phyloP scores from a whole-genome alignment of 2,888 invertebrate genomes.

The Ametastegia equiseti region DNA sequence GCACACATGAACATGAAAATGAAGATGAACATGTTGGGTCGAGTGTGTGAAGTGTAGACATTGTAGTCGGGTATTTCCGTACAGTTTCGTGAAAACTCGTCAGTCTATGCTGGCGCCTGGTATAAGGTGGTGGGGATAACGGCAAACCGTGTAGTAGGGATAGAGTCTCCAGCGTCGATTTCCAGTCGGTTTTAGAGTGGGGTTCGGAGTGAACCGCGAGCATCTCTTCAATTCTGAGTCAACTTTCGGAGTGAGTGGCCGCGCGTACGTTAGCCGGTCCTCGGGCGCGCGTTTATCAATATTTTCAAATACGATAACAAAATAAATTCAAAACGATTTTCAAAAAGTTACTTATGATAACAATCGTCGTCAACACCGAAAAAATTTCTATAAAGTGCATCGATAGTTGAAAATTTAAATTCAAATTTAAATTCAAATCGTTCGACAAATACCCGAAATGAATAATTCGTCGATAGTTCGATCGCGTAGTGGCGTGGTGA shows the following conservation, averaged over 20 bases:
- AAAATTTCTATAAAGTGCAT: not conserved
- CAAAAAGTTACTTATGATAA: no score
- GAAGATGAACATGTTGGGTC: no score
- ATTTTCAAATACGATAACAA: not conserved
- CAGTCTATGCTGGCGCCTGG: not conserved
- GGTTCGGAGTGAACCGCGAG: conserved; percentile 48
- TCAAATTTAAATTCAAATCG: no score
- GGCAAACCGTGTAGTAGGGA: not conserved
- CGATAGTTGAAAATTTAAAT: not conserved
- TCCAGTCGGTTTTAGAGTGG: conserved; percentile 45
- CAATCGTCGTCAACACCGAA: no score
- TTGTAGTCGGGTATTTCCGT: conserved; percentile 15
- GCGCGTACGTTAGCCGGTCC: conserved; percentile 57
- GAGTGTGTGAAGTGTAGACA: not conserved
- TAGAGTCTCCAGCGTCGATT: conserved; percentile 24
- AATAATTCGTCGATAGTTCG: not conserved
- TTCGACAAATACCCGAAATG: not conserved
- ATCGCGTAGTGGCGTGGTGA: conserved; percentile 61
- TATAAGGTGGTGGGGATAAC: not conserved
- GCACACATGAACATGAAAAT: no score
- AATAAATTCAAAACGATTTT: not conserved
- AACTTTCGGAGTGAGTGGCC: conserved; percentile 65
- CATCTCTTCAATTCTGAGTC: conserved; percentile 67
- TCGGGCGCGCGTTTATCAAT: conserved; percentile 58
- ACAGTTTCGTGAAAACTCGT: not conserved